A percentile compares a stretch with the other conserved stretches of the same genome.
Conservation (phyloP, 2,888 invertebrate genomes). For the Auanema freiburgensis region DNA sequence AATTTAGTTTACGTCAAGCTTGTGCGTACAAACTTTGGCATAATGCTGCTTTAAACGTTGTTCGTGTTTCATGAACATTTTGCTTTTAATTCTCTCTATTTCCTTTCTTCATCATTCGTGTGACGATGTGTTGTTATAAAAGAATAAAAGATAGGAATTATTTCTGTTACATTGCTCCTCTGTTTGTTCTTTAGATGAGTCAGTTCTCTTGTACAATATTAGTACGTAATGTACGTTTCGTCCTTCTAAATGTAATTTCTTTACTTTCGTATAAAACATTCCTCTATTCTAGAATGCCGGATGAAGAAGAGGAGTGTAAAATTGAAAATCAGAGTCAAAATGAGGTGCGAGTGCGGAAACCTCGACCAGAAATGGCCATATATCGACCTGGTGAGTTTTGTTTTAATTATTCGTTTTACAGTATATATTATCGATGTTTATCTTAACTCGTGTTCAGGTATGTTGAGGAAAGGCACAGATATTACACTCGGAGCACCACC, state of each 20-base stretch:
- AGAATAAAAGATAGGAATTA: slow-evolving; percentile 2
- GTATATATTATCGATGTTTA: no score
- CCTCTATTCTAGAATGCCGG: slow-evolving; percentile 8
- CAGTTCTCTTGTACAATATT: background rate
- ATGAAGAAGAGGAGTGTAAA: slow-evolving; percentile 10
- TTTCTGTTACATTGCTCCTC: background rate
- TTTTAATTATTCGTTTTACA: slow-evolving; percentile 3
- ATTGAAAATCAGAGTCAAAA: background rate
- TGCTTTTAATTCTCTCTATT: background rate
- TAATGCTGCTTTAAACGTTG: background rate
- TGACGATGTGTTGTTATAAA: background rate
- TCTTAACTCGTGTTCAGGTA: slow-evolving; percentile 2
- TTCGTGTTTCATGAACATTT: background rate
- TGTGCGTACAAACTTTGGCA: background rate
- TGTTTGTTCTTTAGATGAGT: slow-evolving; percentile 4
- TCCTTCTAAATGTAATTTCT: background rate
- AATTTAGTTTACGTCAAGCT: background rate
- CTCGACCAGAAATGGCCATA: slow-evolving; percentile 18
- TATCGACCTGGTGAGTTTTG: slow-evolving; percentile 18
- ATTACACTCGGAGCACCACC: slow-evolving; percentile 1
- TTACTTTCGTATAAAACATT: no score
- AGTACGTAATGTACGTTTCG: slow-evolving; percentile 4
- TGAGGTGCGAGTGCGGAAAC: slow-evolving; percentile 3
- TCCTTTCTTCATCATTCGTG: background rate
- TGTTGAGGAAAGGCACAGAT: background rate